Evolutionary conservation across 2,797 vertebrate genomes (phyloP), one percentile per base, ranked within the genome.

Genomic region (Lithobates pipiens): DNA sequence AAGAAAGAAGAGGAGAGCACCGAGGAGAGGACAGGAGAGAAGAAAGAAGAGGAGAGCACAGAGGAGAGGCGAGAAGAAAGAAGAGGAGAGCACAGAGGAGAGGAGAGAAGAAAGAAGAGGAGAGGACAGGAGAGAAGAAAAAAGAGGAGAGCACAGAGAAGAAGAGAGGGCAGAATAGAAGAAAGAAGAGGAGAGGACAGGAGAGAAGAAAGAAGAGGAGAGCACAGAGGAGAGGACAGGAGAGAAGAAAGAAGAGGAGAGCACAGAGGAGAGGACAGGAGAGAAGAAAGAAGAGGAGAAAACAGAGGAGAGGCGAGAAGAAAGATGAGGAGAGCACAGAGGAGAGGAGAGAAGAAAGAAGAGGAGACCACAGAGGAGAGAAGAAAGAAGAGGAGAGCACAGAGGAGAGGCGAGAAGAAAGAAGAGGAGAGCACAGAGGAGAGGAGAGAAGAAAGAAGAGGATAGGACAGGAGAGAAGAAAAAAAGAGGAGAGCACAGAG

Each of bases 61-160:
- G 46, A 16, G 15, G 15, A 50, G 11, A 2, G 13, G 13, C 16
- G 46, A 50, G 10, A 11, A 46, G 44, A 46, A 44, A 2, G 9
- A 10, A 44, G 94, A 91, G 89, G 92, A 29, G 29, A 29, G 29
- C 29, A 29, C 29, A 29, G 29, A 29, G 29, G 29, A 92, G 88
- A 86, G 91, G 3, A 36, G 6, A 34, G 69, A 9, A 5, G 8
- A 70, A 3, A 36, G 68, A 1, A 70, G 69, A 9, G 13, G 8
- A 70, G 9, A 36, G 68, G 3, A 70, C 3, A 32, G 27, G 34
- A 10, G 68, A 70, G 18, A 34, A 11, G 27, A n/a, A 5, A 34
- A 5, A 16, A 32, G 3, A 16, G 10, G 9, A 44, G 2, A 44
- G 42, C 2, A 11, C 0, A 44, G 42, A 10, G 10, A n/a, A n/a